Evolutionary conservation across 2,797 vertebrate genomes (phyloP).

Genomic region (Eospalax fontanierii): DNA sequence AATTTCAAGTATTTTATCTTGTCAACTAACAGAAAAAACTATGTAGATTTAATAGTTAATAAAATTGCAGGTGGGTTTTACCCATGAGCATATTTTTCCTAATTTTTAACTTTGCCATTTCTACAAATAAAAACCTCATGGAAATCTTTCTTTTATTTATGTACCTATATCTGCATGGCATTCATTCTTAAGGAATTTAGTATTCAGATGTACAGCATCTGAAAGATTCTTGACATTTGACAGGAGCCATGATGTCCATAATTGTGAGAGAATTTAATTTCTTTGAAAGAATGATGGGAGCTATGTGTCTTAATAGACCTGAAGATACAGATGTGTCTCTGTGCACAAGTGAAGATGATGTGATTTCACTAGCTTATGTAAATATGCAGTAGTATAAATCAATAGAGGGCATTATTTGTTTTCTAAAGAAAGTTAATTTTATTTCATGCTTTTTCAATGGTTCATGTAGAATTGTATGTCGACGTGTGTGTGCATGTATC

Average conservation of each 20-base stretch:
- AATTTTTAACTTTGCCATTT: constrained; percentile 17
- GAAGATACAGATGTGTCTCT: background rate
- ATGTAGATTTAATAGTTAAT: constrained; percentile 51
- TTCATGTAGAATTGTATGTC: background rate
- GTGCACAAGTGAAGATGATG: background rate
- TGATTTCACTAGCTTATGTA: background rate
- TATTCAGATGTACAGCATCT: background rate
- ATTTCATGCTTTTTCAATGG: background rate
- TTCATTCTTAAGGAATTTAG: constrained; percentile 22
- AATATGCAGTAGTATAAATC: background rate
- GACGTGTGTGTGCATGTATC: too few species aligned
- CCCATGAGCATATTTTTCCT: background rate
- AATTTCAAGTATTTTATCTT: constrained; percentile 51
- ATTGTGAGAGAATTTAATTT: constrained; percentile 21
- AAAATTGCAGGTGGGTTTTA: constrained; percentile 53
- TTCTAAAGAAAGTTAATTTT: constrained; percentile 20
- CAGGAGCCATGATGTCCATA: background rate
- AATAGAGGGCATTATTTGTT: background rate
- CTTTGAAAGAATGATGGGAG: background rate
- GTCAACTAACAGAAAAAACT: constrained; percentile 59
- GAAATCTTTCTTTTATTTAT: constrained; percentile 25
- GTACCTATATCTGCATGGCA: background rate
- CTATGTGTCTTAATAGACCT: too few species aligned
- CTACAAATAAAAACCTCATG: background rate
- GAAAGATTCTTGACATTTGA: constrained; percentile 25